These are phyloP conservation scores for Yponomeuta sedellus DNA, from an alignment of 2,888 invertebrate species.

Conservation along the genomic window DNA sequence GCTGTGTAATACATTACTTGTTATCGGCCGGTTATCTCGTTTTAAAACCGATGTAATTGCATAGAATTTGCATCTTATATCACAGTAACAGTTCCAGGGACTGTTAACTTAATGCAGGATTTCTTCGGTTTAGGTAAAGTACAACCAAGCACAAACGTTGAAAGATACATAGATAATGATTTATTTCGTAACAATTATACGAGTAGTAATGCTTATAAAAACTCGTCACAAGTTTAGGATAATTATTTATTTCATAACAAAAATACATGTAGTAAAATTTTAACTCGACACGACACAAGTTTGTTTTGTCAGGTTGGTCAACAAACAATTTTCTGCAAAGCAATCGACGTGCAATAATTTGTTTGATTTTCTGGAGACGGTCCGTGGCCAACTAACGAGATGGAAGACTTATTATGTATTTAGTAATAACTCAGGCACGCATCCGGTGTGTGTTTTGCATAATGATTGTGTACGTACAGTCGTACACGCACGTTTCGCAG, in stretches of 20 bases:
- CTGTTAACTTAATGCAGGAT: neutral
- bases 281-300: no score
- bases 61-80: slow-evolving; percentile 39
- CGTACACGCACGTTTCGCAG: slow-evolving; percentile 41
- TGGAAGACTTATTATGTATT: slow-evolving; percentile 45
- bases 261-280: no score
- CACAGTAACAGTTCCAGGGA: slow-evolving; percentile 9
- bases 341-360: neutral
- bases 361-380: neutral
- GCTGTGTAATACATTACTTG: slow-evolving; percentile 44
- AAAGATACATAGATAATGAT: no score
- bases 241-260: no score
- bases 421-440: slow-evolving; percentile 45
- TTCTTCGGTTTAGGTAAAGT: neutral
- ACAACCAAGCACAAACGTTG: neutral
- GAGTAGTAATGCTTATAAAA: no score
- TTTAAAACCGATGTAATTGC: slow-evolving; percentile 44
- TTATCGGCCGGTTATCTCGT: slow-evolving; percentile 41
- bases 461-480: slow-evolving; percentile 32
- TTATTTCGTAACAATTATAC: no score
- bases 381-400: slow-evolving; percentile 34
- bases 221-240: no score
- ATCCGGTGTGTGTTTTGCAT: slow-evolving; percentile 62
- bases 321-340: neutral
- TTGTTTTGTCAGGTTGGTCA: neutral